phyloP scores from a whole-genome alignment of 2,113 vertebrate genomes.

The Rattus rattus region DNA sequence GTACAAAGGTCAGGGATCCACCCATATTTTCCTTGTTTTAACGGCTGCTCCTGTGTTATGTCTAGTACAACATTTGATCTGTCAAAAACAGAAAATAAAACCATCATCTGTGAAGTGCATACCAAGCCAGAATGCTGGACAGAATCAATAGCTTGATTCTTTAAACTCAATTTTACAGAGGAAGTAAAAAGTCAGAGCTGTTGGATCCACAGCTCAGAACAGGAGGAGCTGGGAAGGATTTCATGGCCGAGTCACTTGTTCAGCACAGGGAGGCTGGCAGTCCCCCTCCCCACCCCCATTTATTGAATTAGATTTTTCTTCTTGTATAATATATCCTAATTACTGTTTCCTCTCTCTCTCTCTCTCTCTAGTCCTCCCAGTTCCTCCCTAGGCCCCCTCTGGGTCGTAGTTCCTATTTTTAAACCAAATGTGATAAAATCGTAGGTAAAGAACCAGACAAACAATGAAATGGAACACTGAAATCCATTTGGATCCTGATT shows the following conservation, averaged over 20 bases:
- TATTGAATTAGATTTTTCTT: background rate
- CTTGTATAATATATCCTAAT: too few species aligned
- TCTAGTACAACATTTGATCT: background rate
- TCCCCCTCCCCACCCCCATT: background rate
- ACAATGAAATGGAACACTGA: background rate
- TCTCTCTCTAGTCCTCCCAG: background rate
- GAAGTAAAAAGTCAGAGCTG: background rate
- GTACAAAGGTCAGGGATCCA: background rate
- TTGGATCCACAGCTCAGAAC: background rate
- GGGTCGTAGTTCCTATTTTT: background rate
- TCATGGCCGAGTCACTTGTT: background rate
- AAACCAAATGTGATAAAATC: conserved; percentile 10
- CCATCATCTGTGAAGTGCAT: background rate
- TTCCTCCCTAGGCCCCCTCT: background rate
- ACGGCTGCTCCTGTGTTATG: background rate
- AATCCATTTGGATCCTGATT: conserved; percentile 59
- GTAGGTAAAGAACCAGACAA: background rate
- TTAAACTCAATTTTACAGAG: background rate
- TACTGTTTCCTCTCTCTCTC: background rate
- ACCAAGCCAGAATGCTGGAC: background rate
- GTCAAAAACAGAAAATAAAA: background rate
- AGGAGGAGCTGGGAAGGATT: background rate
- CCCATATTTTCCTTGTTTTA: background rate
- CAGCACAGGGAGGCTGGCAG: background rate
- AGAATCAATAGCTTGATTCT: background rate